Evolutionary conservation across 2,888 invertebrate genomes (phyloP).

Genomic region (Mythimna pallens): DNA sequence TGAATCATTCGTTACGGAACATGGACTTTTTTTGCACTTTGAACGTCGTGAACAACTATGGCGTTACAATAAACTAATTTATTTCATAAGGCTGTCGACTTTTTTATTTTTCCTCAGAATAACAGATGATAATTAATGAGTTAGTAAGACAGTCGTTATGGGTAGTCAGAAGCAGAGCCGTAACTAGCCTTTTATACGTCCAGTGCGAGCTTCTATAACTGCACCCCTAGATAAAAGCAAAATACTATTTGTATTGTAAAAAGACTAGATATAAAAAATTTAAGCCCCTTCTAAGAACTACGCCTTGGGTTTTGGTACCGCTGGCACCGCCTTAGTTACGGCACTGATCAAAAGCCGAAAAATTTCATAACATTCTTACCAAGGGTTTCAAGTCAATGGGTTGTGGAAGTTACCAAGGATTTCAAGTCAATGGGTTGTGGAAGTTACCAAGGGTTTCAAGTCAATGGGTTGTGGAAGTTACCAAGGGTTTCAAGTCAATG

Average conservation of each 20-base stretch:
- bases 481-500: not conserved
- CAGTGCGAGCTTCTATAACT: too few species aligned
- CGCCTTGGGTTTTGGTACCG: too few species aligned
- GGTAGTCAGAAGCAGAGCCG: too few species aligned
- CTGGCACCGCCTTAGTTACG: too few species aligned
- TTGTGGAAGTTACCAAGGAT: not conserved
- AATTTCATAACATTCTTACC: not conserved
- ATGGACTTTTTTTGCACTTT: conserved; percentile 77
- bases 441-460: not conserved
- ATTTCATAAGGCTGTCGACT: conserved; percentile 84
- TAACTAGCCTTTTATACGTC: too few species aligned
- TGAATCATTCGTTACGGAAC: conserved; percentile 86
- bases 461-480: too few species aligned
- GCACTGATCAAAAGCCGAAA: not conserved
- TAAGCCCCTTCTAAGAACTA: too few species aligned
- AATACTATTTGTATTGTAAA: too few species aligned
- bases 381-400: not conserved
- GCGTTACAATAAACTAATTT: conserved; percentile 90
- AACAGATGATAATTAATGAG: not conserved
- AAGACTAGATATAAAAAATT: too few species aligned
- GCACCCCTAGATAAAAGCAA: too few species aligned
- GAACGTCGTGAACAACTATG: conserved; percentile 82
- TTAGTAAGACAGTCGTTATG: not conserved
- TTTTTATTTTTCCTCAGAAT: conserved; percentile 69
- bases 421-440: not conserved